phyloP scores from a whole-genome alignment of 2,113 vertebrate genomes.

The Boulengeromyrus knoepffleri region DNA sequence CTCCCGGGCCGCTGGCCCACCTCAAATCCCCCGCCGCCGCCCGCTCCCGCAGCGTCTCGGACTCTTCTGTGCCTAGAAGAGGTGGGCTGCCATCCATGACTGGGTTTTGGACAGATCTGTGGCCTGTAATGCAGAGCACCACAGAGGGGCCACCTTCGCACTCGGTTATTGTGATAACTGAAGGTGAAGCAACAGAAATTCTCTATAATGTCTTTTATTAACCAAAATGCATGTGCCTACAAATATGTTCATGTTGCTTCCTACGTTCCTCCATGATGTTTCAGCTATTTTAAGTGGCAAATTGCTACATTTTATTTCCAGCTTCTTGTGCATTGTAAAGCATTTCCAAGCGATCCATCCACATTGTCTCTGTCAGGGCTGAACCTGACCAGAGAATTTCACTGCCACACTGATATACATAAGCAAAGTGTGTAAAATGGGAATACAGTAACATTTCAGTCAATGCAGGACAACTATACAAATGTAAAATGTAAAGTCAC shows the following conservation, averaged over 20 bases:
- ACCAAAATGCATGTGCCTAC: background rate
- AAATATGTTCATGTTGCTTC: background rate
- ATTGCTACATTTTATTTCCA: background rate
- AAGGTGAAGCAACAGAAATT: background rate
- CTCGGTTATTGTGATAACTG: background rate
- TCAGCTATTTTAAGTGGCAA: background rate
- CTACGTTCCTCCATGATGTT: background rate
- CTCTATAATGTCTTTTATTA: background rate
- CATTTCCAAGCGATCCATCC: background rate
- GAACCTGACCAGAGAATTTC: background rate
- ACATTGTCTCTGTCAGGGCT: background rate
- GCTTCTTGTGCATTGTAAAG: background rate
- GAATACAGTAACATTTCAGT: background rate
- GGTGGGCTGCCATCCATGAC: conserved; percentile 44
- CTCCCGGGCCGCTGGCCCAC: conserved; percentile 51
- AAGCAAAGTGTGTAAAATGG: background rate
- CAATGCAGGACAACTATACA: background rate
- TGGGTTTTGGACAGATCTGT: background rate
- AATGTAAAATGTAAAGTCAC: background rate
- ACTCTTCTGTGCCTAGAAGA: conserved; percentile 88
- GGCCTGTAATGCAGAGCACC: background rate
- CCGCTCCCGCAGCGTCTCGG: conserved; percentile 87
- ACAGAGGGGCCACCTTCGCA: background rate
- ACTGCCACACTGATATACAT: background rate
- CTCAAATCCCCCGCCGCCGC: conserved; percentile 83